These are phyloP conservation scores for Brachirus orientalis DNA, from an alignment of 2,113 vertebrate genomes.

Conservation along the genomic window DNA sequence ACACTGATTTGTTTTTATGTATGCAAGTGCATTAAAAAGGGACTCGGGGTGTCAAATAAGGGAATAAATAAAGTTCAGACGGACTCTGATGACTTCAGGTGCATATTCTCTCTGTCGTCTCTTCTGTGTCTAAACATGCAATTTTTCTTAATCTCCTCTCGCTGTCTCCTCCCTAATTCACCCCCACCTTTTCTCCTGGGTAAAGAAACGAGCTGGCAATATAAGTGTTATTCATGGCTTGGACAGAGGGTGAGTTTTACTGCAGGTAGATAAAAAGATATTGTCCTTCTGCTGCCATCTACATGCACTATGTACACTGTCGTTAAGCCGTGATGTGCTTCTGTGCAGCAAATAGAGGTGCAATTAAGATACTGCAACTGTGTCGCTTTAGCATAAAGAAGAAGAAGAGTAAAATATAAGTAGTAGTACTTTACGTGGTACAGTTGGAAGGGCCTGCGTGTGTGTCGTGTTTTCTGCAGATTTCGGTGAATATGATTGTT, in stretches of 20 bases:
- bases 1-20: no score
- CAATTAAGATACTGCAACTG: constrained; percentile 62
- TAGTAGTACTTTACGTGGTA: constrained; percentile 34
- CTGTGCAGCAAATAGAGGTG: constrained; percentile 58
- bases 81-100: background rate
- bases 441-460: background rate
- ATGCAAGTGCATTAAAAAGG: no score
- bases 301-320: constrained; percentile 70
- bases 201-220: constrained; percentile 53
- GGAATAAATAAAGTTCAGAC: no score
- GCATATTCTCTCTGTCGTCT: background rate
- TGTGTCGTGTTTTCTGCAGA: no score
- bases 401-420: constrained; percentile 49
- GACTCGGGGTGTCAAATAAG: no score
- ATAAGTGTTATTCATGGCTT: constrained; percentile 74
- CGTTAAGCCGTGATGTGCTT: constrained; percentile 67
- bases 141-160: constrained; percentile 63
- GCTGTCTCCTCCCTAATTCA: constrained; percentile 12
- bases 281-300: constrained; percentile 73
- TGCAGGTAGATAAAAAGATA: constrained; percentile 77
- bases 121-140: constrained; percentile 14
- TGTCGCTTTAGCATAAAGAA: constrained; percentile 32
- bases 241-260: constrained; percentile 76
- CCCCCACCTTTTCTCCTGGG: constrained; percentile 35
- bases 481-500: no score